A percentile compares a stretch with the other conserved stretches of the same genome.
phyloP scores from a whole-genome alignment of 1,140 invertebrate genomes.

The Drosophila nigromelanica region DNA sequence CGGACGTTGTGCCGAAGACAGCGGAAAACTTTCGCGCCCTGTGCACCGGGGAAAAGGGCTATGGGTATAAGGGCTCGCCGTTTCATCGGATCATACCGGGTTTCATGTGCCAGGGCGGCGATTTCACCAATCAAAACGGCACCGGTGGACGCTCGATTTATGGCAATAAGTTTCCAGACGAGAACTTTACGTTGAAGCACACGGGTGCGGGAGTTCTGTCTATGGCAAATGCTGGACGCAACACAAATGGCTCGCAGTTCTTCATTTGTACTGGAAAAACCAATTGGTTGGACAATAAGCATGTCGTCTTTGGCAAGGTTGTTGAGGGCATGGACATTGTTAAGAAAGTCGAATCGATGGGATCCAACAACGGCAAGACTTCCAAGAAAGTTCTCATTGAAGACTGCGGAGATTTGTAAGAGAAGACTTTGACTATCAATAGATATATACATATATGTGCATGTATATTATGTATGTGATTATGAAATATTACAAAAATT shows the following conservation, averaged over 20 bases:
- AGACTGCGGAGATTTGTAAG: constrained; percentile 9
- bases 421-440: neutral
- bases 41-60: constrained; percentile 96
- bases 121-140: constrained; percentile 88
- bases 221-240: constrained; percentile 97
- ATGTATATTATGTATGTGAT: too few species aligned
- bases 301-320: constrained; percentile 97
- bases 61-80: constrained; percentile 94
- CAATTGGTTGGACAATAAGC: constrained; percentile 95
- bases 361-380: constrained; percentile 10
- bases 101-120: constrained; percentile 95
- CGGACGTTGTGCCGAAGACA: constrained; percentile 95
- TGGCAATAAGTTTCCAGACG: constrained; percentile 95
- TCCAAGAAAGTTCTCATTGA: constrained; percentile 10
- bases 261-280: constrained; percentile 96
- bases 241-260: constrained; percentile 98
- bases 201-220: constrained; percentile 94
- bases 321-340: constrained; percentile 96
- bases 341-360: constrained; percentile 5
- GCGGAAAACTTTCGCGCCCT: constrained; percentile 96
- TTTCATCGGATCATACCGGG: constrained; percentile 98
- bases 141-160: constrained; percentile 98
- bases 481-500: too few species aligned
- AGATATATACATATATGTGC: too few species aligned
- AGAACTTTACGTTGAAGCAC: constrained; percentile 98